Evolutionary conservation across 2,797 vertebrate genomes (phyloP), one percentile per base, ranked within the genome.

Genomic region (Podarcis siculus): DNA sequence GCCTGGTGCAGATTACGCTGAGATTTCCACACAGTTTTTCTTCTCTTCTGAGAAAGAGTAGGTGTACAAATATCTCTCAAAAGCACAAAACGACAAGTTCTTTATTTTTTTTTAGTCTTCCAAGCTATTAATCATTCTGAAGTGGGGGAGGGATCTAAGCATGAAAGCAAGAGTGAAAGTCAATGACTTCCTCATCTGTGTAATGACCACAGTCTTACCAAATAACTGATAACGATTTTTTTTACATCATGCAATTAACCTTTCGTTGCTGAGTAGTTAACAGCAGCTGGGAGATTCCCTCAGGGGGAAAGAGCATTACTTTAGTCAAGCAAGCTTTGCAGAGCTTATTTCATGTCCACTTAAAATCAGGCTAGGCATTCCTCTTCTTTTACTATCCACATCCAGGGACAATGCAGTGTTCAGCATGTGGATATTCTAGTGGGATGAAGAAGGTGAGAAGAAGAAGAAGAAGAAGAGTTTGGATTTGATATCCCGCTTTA

Each of bases 41-140:
- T 64, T 23, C 21, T 23, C 0, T 19, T 2, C 21, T 64, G 61
- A 23, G 19, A 64, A 82, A 21, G 25, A 19, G 15, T 21, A 4
- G 71, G 7, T 73, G 71, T 12, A 13, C 17, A 19, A 39, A 39
- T 10, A 87, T 92, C 87, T n/a, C 90, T 78, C 55, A 73, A 90
- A 81, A 92, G 0, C 69, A 83, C 6, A 93, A 95, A 89, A 86
- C 61, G 89, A 82, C 10, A 25, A 81, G 9, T 35, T 87, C 27
- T 87, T 5, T 55, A 86, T 93, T 90, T 71, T 87, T 66, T 42
- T 69, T 83, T 90, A 67, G 79, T 89, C 91, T 92, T 93, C 88
- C 55, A 90, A 89, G 86, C 89, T 89, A 88, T 91, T 95, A 83
- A 89, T 94, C 90, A 89, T 91, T 93, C 61, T 69, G 2, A 35